Evolutionary conservation across 2,113 vertebrate genomes (phyloP).

Genomic region (Paracanthobrama guichenoti): DNA sequence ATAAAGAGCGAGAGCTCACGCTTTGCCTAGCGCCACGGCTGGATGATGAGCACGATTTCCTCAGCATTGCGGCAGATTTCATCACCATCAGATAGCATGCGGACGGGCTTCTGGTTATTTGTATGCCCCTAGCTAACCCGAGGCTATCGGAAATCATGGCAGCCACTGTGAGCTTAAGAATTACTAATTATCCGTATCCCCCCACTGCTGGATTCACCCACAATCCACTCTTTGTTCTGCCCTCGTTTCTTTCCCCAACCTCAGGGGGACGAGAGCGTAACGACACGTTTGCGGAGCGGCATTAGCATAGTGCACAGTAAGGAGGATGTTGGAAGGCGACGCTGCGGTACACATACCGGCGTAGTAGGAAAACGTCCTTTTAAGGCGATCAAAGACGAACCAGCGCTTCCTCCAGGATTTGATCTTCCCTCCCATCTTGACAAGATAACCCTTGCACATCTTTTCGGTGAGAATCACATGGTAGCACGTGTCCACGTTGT

Average conservation of each 20-base stretch:
- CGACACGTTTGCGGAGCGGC: conserved; percentile 39
- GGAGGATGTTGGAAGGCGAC: conserved; percentile 40
- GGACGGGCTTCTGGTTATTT: conserved; percentile 69
- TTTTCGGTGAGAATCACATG: conserved; percentile 90
- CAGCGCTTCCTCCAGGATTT: conserved; percentile 99
- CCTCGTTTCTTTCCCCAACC: conserved; percentile 41
- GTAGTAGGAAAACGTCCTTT: conserved; percentile 94
- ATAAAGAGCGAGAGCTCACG: conserved; percentile 40
- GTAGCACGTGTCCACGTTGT: conserved; percentile 90
- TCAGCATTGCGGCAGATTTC: conserved; percentile 78
- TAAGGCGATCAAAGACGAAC: conserved; percentile 98
- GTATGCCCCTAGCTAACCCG: conserved; percentile 67
- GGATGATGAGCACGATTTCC: conserved; percentile 55
- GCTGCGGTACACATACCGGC: conserved; percentile 75
- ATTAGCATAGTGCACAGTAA: conserved; percentile 60
- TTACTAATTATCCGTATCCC: conserved; percentile 58
- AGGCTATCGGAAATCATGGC: conserved; percentile 66
- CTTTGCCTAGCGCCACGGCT: conserved; percentile 43
- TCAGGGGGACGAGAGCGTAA: conserved; percentile 22
- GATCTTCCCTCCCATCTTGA: conserved; percentile 99
- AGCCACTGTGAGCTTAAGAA: conserved; percentile 55
- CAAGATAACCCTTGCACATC: conserved; percentile 95
- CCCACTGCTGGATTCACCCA: conserved; percentile 46
- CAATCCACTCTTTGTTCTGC: conserved; percentile 50
- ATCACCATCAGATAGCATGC: conserved; percentile 78